A percentile compares a stretch with the other conserved stretches of the same genome.
Conservation (phyloP, 2,888 invertebrate genomes). For the Microchrysa polita region DNA sequence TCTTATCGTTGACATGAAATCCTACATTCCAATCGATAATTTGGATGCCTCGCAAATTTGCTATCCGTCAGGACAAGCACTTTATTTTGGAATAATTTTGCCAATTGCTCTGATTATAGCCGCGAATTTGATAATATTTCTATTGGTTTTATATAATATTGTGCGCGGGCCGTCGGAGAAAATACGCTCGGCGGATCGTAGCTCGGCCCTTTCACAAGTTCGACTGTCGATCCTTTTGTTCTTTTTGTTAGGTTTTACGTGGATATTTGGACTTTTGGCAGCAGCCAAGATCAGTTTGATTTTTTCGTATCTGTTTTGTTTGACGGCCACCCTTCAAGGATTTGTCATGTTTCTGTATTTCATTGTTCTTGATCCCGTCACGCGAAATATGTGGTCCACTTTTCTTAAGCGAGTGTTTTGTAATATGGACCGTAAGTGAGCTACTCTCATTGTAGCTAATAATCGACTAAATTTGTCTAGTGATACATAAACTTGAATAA, state of each 20-base stretch:
- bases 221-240: conserved; percentile 69
- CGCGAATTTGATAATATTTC: conserved; percentile 68
- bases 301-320: conserved; percentile 72
- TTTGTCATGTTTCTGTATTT: conserved; percentile 72
- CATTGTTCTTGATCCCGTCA: conserved; percentile 68
- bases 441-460: conserved; percentile 3
- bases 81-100: conserved; percentile 66
- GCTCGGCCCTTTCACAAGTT: conserved; percentile 64
- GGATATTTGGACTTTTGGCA: conserved; percentile 71
- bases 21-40: conserved; percentile 63
- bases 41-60: conserved; percentile 63
- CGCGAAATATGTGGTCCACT: conserved; percentile 66
- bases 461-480: neutral
- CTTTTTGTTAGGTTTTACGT: conserved; percentile 70
- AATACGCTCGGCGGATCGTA: conserved; percentile 60
- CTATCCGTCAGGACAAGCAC: conserved; percentile 67
- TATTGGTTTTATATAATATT: conserved; percentile 68
- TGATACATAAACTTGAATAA: neutral
- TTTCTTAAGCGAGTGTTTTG: conserved; percentile 47
- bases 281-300: conserved; percentile 65
- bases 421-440: conserved; percentile 37
- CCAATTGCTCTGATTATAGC: conserved; percentile 68
- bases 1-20: conserved; percentile 64
- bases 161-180: conserved; percentile 66
- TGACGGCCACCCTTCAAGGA: conserved; percentile 72